phyloP scores from a whole-genome alignment of 1,140 invertebrate species.

The Euborellia annulipes region DNA sequence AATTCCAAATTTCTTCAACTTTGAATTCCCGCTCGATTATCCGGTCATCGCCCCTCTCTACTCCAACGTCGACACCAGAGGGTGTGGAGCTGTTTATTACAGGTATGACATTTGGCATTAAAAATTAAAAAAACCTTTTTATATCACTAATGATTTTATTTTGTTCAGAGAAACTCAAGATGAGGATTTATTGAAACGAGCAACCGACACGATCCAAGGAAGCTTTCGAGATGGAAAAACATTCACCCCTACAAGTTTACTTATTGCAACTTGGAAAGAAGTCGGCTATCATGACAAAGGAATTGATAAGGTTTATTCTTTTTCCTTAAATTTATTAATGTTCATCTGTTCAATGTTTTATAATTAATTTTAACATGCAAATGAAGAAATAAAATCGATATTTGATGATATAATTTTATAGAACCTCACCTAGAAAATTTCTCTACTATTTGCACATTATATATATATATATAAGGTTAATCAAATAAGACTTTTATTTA shows the following conservation, averaged over 20 bases:
- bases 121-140: conserved; percentile 1
- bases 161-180: conserved; percentile 47
- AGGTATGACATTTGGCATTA: conserved; percentile 27
- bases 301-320: conserved; percentile 42
- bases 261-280: conserved; percentile 59
- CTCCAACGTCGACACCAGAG: conserved; percentile 73
- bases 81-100: conserved; percentile 57
- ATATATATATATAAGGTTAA: background rate
- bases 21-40: conserved; percentile 79
- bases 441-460: background rate
- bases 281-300: conserved; percentile 47
- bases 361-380: too few species aligned
- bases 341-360: too few species aligned
- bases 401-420: background rate
- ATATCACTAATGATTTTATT: background rate
- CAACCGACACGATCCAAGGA: conserved; percentile 45
- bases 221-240: conserved; percentile 48
- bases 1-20: conserved; percentile 68
- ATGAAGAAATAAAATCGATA: too few species aligned
- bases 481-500: background rate
- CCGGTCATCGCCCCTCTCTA: conserved; percentile 82
- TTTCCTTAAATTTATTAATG: too few species aligned
- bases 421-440: background rate
- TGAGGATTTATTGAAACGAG: conserved; percentile 40
- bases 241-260: conserved; percentile 48